Base-by-base conservation (phyloP, 2,888 invertebrate genomes). In the Lamellibrachia satsuma region DNA sequence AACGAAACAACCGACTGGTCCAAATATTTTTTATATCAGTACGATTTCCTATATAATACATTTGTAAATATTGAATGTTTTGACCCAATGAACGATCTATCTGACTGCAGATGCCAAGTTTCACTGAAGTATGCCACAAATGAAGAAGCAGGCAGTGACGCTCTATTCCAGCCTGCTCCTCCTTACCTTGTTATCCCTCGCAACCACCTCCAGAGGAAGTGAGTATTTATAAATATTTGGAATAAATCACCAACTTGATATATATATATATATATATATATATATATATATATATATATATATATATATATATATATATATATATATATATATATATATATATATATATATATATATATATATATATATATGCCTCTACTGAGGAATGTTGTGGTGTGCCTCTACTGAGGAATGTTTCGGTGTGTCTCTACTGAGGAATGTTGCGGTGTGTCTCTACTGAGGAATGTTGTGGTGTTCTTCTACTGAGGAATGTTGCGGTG, bases 321-420 rank as follows among this genome's bases (percentile, higher is more conserved):
- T 8, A 60, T 60, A 60, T 60, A 60, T 60, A 60, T 60, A 60
- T 60, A 60, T 60, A 9, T 60, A 60, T 60, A 9, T 60, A 60
- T 60, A 75, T 75, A 75, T 75, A 75, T 75, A 75, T 75, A 75
- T 75, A 75, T 75, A 75, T 75, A 75, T 75, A 75, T 75, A 22
- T 75, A 22, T 75, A 22, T 15, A 75, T 15, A 4, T 75, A 75
- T 3, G 4, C 4, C 15, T 22, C 22, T 22, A 75, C 22, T 15
- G 6, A 75, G 6, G 6, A 1, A 75, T 75, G 15, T 22, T 57
- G 8, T 57, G 2, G 15, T 57, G 8, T 7, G 2, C 15, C 7
- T 57, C 2, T 7, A 57, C 57, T 57, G 57, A 57, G 15, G 39
- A 39, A 39, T 39, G 39, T 39, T 39, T n/a, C n/a, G 39, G 39